phyloP scores from a whole-genome alignment of 2,888 invertebrate species.

The Yponomeuta cagnagella region DNA sequence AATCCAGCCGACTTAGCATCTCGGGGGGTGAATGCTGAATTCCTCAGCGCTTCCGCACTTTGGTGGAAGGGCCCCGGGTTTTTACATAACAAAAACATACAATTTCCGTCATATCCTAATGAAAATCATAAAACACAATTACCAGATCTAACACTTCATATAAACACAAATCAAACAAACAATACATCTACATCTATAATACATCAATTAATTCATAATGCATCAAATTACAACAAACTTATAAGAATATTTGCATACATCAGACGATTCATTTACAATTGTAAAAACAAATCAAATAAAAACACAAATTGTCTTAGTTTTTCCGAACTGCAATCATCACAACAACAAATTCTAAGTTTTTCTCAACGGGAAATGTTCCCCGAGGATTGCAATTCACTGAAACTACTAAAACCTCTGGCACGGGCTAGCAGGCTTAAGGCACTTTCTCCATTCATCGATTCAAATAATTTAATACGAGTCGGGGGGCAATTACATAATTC shows the following conservation, averaged over 20 bases:
- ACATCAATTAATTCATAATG: conserved; percentile 13
- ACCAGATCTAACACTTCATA: no score
- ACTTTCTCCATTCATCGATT: no score
- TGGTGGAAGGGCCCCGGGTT: conserved; percentile 15
- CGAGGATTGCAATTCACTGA: no score
- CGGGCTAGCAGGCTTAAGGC: no score
- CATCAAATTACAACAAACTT: conserved; percentile 11
- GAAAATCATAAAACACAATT: no score
- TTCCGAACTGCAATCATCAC: not conserved
- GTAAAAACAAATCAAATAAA: conserved; percentile 8
- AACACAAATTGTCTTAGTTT: not conserved
- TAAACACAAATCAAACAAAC: not conserved
- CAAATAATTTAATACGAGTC: no score
- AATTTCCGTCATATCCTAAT: no score
- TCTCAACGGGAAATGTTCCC: no score
- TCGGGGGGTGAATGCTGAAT: not conserved
- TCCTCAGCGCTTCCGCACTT: not conserved
- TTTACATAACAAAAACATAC: not conserved
- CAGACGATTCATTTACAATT: conserved; percentile 16
- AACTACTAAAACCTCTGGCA: no score
- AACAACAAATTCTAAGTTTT: no score
- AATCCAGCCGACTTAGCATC: conserved; percentile 14
- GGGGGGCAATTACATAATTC: no score
- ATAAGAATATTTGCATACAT: conserved; percentile 10
- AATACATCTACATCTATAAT: conserved; percentile 7